Percentiles rank a stretch among this genome's conserved stretches.
Conservation (phyloP, 2,797 vertebrate species). For the Dryobates pubescens region DNA sequence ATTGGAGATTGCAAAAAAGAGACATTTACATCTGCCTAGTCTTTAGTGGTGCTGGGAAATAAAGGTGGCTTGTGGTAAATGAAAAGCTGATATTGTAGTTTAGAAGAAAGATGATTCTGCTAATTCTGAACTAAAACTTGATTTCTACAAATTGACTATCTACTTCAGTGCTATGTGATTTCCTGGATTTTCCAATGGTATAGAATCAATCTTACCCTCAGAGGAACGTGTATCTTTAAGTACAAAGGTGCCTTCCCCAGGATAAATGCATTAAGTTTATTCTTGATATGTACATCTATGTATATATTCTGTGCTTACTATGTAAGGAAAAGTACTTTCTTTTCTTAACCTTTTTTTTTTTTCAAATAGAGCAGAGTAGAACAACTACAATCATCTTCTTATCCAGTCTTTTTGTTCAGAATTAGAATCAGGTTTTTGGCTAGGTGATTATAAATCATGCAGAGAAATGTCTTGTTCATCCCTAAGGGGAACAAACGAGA, state of each 20-base stretch:
- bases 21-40: background rate
- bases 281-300: background rate
- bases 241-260: background rate
- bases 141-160: background rate
- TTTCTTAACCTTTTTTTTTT: background rate
- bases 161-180: background rate
- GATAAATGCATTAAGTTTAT: background rate
- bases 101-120: background rate
- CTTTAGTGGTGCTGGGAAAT: background rate
- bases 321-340: background rate
- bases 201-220: background rate
- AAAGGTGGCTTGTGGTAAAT: background rate
- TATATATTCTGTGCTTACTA: background rate
- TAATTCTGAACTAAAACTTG: background rate
- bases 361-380: background rate
- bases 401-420: constrained; percentile 47
- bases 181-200: background rate
- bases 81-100: background rate
- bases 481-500: constrained; percentile 69
- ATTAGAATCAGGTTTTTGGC: constrained; percentile 46
- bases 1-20: background rate
- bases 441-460: constrained; percentile 73
- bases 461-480: constrained; percentile 64
- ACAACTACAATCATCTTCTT: background rate
- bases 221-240: background rate